Evolutionary conservation across 2,797 vertebrate species (phyloP).

Genomic region (Paedocypris micromegethes): DNA sequence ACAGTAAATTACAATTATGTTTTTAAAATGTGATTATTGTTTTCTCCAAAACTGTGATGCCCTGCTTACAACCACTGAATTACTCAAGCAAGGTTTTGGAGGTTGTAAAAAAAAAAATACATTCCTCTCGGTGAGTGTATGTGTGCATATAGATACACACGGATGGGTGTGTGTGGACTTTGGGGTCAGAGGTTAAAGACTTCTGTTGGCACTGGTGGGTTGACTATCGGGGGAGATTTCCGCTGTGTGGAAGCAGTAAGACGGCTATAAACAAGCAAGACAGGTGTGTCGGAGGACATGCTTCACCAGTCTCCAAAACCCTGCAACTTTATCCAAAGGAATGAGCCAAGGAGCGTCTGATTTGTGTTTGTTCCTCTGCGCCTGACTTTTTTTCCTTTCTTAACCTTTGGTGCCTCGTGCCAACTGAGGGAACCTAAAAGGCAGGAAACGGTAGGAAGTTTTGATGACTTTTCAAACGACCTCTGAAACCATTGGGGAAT

Average conservation of each 20-base stretch:
- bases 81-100: too few species aligned
- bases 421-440: constrained; percentile 55
- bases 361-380: constrained; percentile 9
- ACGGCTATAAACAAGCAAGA: constrained; percentile 26
- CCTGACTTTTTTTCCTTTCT: constrained; percentile 41
- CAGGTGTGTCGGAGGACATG: constrained; percentile 30
- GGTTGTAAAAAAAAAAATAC: too few species aligned
- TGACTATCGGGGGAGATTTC: constrained; percentile 29
- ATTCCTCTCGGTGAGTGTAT: too few species aligned
- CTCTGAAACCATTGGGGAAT: constrained; percentile 40
- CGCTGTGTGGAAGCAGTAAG: constrained; percentile 19
- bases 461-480: constrained; percentile 76
- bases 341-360: constrained; percentile 17
- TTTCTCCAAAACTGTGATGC: too few species aligned
- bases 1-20: too few species aligned
- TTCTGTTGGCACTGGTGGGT: neutral
- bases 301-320: constrained; percentile 22
- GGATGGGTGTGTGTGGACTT: too few species aligned
- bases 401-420: constrained; percentile 45
- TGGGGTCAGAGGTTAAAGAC: constrained; percentile 10
- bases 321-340: constrained; percentile 37
- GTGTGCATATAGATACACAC: too few species aligned
- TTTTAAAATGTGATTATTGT: too few species aligned
- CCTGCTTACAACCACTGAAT: too few species aligned
- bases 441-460: constrained; percentile 79